Base-by-base conservation (phyloP, 1,140 invertebrate species). In the Rhagoletis pomonella region DNA sequence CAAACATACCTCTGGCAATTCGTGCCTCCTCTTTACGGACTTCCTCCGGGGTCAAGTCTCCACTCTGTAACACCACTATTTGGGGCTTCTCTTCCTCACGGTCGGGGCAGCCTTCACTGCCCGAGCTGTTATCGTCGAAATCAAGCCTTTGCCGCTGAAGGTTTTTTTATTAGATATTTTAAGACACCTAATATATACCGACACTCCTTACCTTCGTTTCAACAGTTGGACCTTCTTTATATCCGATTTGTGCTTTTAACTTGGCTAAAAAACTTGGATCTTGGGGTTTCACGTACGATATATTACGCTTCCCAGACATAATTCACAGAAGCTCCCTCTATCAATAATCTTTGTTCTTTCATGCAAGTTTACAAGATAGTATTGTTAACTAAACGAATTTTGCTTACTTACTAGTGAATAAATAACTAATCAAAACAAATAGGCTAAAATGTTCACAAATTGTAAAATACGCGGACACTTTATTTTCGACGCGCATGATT, bases 261-360 rank as follows among this genome's bases (percentile, higher is more conserved):
- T 95, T 94, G 90, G 95, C 95, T 87, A 98, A 93, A 95, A 98
- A 98, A 90, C 95, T 95, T 9, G 97, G 97, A 92, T 98, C 97
- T 88, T 96, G 94, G n/a, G 97, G 97, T 93, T 97, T 98, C 19
- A 96, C 95, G 90, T 95, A 98, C 42, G 95, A 93, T 87, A 97
- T 94, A 87, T 92, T 95, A 88, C 94, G 94, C 93, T 95, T 96
- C 9, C 73, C 73, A 88, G 95, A 95, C 95, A 95, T 95, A 91
- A 86, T 87, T 86, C 5, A 17, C n/a, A 55, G 9, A 73, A 12
- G 19, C 7, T 14, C 67, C 17, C 12, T n/a, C 7, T 47, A 73
- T 47, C 50, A 86, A 67, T 29, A 55, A 62, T 12, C n/a, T 62
- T 1, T 39, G 64, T n/a, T 67, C n/a, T 44, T 42, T 17, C 3